Percentiles rank a stretch among this genome's conserved stretches.
phyloP scores from a whole-genome alignment of 2,113 vertebrate species.

The Saguinus midas region DNA sequence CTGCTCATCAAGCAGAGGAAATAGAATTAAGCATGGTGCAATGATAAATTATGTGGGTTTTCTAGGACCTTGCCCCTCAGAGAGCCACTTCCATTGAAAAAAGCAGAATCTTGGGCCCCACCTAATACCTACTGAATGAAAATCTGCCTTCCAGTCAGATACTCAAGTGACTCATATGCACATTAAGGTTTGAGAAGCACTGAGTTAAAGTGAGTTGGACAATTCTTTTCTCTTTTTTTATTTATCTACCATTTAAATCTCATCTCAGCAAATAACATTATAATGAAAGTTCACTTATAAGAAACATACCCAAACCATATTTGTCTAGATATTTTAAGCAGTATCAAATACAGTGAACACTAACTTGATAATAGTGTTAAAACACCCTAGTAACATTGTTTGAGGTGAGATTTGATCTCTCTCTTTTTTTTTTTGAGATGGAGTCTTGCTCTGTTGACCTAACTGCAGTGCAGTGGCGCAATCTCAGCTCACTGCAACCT shows the following conservation, averaged over 20 bases:
- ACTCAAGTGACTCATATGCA: neutral
- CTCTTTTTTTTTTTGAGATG: neutral
- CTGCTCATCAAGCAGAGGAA: neutral
- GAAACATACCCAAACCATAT: neutral
- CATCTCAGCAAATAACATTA: neutral
- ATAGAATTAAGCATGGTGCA: neutral
- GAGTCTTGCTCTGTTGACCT: no score
- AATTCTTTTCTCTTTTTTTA: neutral
- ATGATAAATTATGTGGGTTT: neutral
- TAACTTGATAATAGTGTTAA: neutral
- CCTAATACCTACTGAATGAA: neutral
- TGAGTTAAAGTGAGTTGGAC: neutral
- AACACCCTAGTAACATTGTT: neutral
- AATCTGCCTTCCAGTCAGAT: neutral
- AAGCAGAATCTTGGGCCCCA: neutral
- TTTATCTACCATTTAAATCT: neutral
- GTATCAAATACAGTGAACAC: neutral
- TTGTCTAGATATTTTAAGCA: neutral
- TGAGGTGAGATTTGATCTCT: neutral
- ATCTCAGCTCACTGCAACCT: no score
- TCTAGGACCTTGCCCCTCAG: neutral
- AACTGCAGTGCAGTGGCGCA: no score
- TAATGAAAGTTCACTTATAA: neutral
- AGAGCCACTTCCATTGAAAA: neutral
- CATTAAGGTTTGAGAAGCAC: neutral